A percentile compares a stretch with the other conserved stretches of the same genome.
phyloP scores from a whole-genome alignment of 2,113 vertebrate species.

The Strix aluco region DNA sequence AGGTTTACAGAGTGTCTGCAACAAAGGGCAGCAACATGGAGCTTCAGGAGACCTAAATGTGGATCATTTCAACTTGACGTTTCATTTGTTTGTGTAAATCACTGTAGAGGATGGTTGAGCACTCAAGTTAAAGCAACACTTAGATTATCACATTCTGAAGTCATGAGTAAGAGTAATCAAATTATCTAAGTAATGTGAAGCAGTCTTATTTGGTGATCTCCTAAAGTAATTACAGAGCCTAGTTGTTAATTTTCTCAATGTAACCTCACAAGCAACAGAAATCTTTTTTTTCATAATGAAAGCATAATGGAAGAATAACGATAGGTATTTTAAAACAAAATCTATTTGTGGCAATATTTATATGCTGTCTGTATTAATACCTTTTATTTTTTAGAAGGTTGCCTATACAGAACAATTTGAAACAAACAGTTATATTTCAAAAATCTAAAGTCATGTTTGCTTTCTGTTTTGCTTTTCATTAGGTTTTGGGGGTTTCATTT shows the following conservation, averaged over 20 bases:
- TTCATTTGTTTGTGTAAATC: slow-evolving; percentile 39
- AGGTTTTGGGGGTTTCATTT: background rate
- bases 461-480: background rate
- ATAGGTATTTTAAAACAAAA: slow-evolving; percentile 18
- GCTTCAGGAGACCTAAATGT: background rate
- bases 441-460: background rate
- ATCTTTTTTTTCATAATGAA: slow-evolving; percentile 7
- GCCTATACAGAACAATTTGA: background rate
- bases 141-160: slow-evolving; percentile 52
- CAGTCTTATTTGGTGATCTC: slow-evolving; percentile 35
- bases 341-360: background rate
- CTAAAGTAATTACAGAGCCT: slow-evolving; percentile 47
- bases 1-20: background rate
- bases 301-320: slow-evolving; percentile 15
- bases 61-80: slow-evolving; percentile 32
- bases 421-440: background rate
- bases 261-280: slow-evolving; percentile 19
- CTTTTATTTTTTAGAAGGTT: slow-evolving; percentile 37
- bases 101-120: slow-evolving; percentile 14
- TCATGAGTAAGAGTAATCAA: slow-evolving; percentile 58
- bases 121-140: slow-evolving; percentile 50
- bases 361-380: background rate
- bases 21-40: background rate
- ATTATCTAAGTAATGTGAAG: slow-evolving; percentile 64
- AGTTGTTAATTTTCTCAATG: slow-evolving; percentile 52